Percentiles rank a stretch among this genome's conserved stretches.
phyloP scores from a whole-genome alignment of 2,797 vertebrate genomes.

The Dipus sagitta region DNA sequence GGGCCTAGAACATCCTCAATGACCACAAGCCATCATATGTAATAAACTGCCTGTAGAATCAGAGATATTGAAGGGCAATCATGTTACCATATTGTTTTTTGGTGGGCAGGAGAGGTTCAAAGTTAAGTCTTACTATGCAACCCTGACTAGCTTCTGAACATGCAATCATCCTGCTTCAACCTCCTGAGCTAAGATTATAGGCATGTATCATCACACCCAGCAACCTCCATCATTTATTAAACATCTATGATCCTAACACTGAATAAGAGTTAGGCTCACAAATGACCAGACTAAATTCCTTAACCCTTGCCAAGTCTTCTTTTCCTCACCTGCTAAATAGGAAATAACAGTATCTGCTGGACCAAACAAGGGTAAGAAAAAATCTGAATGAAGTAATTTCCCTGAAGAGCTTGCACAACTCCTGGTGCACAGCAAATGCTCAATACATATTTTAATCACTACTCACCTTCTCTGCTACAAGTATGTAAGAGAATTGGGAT shows the following conservation, averaged over 20 bases:
- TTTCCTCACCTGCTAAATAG: background rate
- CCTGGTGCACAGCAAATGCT: background rate
- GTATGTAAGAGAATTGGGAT: background rate
- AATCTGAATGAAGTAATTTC: background rate
- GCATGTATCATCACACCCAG: background rate
- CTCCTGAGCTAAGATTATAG: background rate
- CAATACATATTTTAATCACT: rapidly evolving
- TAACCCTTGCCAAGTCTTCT: too few species aligned
- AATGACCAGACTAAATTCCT: background rate
- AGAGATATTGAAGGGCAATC: rapidly evolving
- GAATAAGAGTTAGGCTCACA: background rate
- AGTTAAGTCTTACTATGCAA: background rate
- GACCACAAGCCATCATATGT: background rate
- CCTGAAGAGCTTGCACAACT: background rate
- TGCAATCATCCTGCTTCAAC: background rate
- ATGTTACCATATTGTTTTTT: background rate
- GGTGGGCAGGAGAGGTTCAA: background rate
- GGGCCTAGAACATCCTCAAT: background rate
- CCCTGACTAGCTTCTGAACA: background rate
- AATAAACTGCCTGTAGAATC: background rate
- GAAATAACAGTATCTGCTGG: background rate
- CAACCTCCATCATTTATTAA: background rate
- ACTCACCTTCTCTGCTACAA: background rate
- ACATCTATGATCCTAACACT: background rate
- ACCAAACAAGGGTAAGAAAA: background rate